phyloP scores from a whole-genome alignment of 2,888 invertebrate species.

The Polia nebulosa region DNA sequence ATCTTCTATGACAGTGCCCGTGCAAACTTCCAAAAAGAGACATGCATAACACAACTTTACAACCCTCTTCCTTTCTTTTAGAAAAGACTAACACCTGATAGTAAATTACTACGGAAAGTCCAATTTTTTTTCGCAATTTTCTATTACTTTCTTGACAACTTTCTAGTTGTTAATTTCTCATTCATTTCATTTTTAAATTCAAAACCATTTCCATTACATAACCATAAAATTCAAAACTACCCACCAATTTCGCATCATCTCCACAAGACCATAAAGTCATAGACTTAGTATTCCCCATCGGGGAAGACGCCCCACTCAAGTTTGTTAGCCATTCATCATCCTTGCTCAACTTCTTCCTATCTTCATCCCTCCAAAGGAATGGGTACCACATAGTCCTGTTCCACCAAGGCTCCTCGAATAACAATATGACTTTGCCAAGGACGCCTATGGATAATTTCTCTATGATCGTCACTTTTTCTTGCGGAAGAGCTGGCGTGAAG shows the following conservation, averaged over 20 bases:
- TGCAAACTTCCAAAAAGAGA: not conserved
- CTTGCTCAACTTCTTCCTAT: slow-evolving; percentile 54
- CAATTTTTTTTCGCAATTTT: too few relatives aligned
- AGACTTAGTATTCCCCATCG: slow-evolving; percentile 68
- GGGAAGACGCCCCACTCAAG: slow-evolving; percentile 65
- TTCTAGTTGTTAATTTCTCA: too few relatives aligned
- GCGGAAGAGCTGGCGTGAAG: slow-evolving; percentile 91
- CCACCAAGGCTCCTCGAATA: slow-evolving; percentile 93
- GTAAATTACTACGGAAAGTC: too few relatives aligned
- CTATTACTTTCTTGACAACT: too few relatives aligned
- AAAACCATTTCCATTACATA: too few relatives aligned
- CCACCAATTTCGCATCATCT: slow-evolving; percentile 44
- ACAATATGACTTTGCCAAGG: slow-evolving; percentile 93
- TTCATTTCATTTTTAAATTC: too few relatives aligned
- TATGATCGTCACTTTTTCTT: slow-evolving; percentile 90
- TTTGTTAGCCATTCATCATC: slow-evolving; percentile 73
- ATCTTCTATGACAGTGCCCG: not conserved
- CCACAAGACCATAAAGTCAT: slow-evolving; percentile 72
- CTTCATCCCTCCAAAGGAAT: slow-evolving; percentile 76
- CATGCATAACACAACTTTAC: too few relatives aligned
- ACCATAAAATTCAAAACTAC: slow-evolving; percentile 5
- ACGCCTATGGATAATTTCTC: slow-evolving; percentile 92
- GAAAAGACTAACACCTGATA: too few relatives aligned
- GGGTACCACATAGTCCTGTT: slow-evolving; percentile 34
- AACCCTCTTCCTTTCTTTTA: too few relatives aligned